phyloP scores from a whole-genome alignment of 2,113 vertebrate species.

The Trochalopteron elliotii region DNA sequence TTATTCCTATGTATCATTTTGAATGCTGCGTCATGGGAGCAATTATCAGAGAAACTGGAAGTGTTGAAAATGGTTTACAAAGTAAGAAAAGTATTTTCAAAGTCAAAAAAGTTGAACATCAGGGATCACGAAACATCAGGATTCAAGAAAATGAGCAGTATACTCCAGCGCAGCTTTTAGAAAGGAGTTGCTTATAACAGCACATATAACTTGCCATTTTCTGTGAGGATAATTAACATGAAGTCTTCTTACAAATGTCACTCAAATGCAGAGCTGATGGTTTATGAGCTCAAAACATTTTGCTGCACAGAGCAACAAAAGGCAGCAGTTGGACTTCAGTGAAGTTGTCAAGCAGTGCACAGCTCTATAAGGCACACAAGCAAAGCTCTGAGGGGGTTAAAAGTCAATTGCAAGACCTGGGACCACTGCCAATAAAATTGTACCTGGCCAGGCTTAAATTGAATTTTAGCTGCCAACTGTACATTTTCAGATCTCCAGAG shows the following conservation, averaged over 20 bases:
- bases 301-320: background rate
- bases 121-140: background rate
- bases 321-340: background rate
- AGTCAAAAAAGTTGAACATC: background rate
- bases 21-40: background rate
- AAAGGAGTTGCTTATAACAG: background rate
- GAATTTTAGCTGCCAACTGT: slow-evolving; percentile 67
- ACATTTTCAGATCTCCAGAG: slow-evolving; percentile 60
- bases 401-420: slow-evolving; percentile 35
- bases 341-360: slow-evolving; percentile 8
- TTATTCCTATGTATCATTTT: background rate
- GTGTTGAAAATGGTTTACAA: background rate
- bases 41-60: background rate
- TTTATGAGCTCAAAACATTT: slow-evolving; percentile 24
- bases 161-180: background rate
- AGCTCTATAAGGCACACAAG: slow-evolving; percentile 13
- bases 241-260: background rate
- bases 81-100: background rate
- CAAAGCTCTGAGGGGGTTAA: slow-evolving; percentile 54
- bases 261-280: background rate
- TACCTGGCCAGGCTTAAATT: slow-evolving; percentile 59
- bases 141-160: background rate
- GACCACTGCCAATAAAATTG: slow-evolving; percentile 54
- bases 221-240: background rate
- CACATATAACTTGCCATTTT: background rate